These are phyloP conservation scores for Eurosta solidaginis DNA, from an alignment of 1,140 invertebrate genomes.

Conservation along the genomic window DNA sequence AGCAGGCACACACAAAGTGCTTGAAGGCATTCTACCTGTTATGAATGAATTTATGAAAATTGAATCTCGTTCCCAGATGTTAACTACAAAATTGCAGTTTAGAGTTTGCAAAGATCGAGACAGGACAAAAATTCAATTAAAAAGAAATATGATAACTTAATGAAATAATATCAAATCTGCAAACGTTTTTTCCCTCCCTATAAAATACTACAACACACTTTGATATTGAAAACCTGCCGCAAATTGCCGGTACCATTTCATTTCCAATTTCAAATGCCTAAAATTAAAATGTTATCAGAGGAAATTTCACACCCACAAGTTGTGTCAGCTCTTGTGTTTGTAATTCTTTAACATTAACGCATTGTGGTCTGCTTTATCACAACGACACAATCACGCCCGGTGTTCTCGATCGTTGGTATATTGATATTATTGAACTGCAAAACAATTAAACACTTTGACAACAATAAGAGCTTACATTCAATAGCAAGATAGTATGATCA, in stretches of 20 bases:
- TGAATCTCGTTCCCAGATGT: not conserved
- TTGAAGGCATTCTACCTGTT: not conserved
- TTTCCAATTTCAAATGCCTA: not conserved
- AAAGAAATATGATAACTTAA: not conserved
- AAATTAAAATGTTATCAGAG: not conserved
- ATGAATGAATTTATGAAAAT: slow-evolving; percentile 29
- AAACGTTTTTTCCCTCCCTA: not conserved
- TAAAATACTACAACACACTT: not conserved
- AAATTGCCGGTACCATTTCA: not conserved
- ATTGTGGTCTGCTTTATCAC: slow-evolving; percentile 23
- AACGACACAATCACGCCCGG: not conserved
- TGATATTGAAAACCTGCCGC: not conserved
- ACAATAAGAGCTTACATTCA: not conserved
- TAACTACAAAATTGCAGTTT: not conserved
- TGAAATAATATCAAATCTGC: not conserved
- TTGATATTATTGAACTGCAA: not conserved
- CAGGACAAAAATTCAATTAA: not conserved
- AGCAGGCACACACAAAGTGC: not conserved
- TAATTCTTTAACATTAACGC: not conserved
- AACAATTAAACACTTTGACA: not conserved
- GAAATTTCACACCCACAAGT: slow-evolving; percentile 19
- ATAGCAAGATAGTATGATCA: not conserved
- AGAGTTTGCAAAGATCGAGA: not conserved
- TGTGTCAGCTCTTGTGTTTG: not conserved
- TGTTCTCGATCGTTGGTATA: not conserved